These are phyloP conservation scores for Ectropis crepuscularia DNA, from an alignment of 2,888 invertebrate species.

Conservation along the genomic window DNA sequence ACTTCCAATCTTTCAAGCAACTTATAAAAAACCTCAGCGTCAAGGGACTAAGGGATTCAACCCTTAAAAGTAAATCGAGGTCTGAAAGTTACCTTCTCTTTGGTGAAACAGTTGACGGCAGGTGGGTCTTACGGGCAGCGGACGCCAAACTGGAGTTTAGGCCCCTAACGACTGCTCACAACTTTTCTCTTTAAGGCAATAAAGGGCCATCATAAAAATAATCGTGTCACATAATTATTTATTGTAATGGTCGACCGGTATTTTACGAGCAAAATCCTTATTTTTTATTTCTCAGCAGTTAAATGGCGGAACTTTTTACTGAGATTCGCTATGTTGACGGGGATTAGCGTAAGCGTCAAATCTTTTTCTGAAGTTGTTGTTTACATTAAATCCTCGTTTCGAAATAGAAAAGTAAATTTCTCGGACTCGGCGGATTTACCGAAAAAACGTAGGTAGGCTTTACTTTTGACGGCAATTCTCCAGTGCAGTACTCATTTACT, in stretches of 20 bases:
- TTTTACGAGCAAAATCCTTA: constrained; percentile 41
- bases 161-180: constrained; percentile 35
- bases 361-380: background rate
- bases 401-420: too few species aligned
- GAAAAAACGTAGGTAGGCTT: too few species aligned
- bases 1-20: constrained; percentile 12
- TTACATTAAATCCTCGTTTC: background rate
- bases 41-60: constrained; percentile 27
- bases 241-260: constrained; percentile 39
- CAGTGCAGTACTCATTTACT: too few species aligned
- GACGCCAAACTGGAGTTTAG: constrained; percentile 23
- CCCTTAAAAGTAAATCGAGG: constrained; percentile 33
- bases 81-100: constrained; percentile 29
- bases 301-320: constrained; percentile 25
- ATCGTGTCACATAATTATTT: constrained; percentile 46
- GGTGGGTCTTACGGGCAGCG: constrained; percentile 32
- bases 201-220: constrained; percentile 41
- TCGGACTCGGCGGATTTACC: too few species aligned
- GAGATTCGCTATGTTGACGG: constrained; percentile 7
- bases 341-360: background rate
- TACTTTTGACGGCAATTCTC: too few species aligned
- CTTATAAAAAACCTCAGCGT: constrained; percentile 26
- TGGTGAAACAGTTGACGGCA: constrained; percentile 32
- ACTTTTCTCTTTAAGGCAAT: constrained; percentile 41
- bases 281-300: constrained; percentile 39